A percentile compares a stretch with the other conserved stretches of the same genome.
These are phyloP conservation scores for Diarsia brunnea DNA, from an alignment of 2,888 invertebrate species.

Conservation along the genomic window DNA sequence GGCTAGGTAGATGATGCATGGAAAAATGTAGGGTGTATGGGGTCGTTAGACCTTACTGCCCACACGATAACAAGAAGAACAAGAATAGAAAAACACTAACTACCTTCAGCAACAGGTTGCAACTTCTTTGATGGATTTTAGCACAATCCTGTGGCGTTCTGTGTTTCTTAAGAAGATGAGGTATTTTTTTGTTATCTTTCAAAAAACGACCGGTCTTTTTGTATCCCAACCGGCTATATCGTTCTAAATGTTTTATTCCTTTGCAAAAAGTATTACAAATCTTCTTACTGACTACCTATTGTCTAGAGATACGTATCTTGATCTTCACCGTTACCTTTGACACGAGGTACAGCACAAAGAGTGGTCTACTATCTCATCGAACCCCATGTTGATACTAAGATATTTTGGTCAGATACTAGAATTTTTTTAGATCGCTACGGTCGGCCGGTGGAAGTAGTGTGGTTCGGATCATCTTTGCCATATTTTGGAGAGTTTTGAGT, in stretches of 20 bases:
- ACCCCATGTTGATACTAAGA: constrained; percentile 35
- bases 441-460: background rate
- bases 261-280: constrained; percentile 1
- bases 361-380: constrained; percentile 1
- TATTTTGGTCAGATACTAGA: constrained; percentile 12
- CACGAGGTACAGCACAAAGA: constrained; percentile 18
- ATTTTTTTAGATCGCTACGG: background rate
- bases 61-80: no score
- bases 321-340: constrained; percentile 27
- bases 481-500: constrained; percentile 6
- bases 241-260: background rate
- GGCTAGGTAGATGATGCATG: no score
- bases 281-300: constrained; percentile 1
- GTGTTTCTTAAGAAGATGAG: background rate
- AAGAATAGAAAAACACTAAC: no score
- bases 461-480: background rate
- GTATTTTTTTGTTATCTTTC: background rate
- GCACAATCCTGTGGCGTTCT: background rate
- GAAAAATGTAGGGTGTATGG: no score
- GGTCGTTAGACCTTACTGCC: no score
- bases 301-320: constrained; percentile 16
- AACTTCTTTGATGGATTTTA: background rate
- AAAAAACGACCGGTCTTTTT: background rate
- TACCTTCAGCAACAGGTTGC: no score
- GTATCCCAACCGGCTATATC: background rate